A percentile compares a stretch with the other conserved stretches of the same genome.
Conservation (phyloP, 1,140 invertebrate genomes). For the Philotrypesis tridentata region DNA sequence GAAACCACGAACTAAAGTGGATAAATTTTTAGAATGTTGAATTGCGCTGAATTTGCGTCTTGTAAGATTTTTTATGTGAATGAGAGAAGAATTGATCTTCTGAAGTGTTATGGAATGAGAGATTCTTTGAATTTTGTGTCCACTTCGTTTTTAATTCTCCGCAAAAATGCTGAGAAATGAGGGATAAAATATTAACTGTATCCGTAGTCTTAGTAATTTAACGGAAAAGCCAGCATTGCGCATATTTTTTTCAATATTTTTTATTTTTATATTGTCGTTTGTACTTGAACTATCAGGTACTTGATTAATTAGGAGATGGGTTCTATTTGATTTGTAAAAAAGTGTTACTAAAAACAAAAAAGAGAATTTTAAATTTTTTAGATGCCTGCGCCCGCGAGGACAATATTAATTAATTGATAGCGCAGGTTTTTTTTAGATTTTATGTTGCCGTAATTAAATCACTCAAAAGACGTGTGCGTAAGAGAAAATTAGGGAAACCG, state of each 20-base stretch:
- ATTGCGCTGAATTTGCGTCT: slow-evolving; percentile 38
- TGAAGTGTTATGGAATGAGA: slow-evolving; percentile 15
- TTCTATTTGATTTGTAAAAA: slow-evolving; percentile 26
- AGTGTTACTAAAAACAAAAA: slow-evolving; percentile 18
- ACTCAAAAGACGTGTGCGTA: neutral
- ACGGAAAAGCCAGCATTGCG: slow-evolving; percentile 14
- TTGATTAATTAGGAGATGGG: slow-evolving; percentile 35
- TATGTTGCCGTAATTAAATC: neutral
- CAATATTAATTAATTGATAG: slow-evolving; percentile 4
- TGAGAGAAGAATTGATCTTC: slow-evolving; percentile 23
- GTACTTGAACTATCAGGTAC: slow-evolving; percentile 7
- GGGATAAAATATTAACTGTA: neutral
- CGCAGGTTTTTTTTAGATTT: slow-evolving; percentile 8
- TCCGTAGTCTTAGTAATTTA: slow-evolving; percentile 17
- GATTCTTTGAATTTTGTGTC: slow-evolving; percentile 13
- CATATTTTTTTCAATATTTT: slow-evolving; percentile 24
- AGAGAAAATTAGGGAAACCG: slow-evolving; percentile 13
- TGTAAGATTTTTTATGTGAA: slow-evolving; percentile 33
- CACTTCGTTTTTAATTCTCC: slow-evolving; percentile 9
- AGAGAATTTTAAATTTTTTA: slow-evolving; percentile 5
- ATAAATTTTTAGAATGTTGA: slow-evolving; percentile 47
- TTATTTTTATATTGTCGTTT: slow-evolving; percentile 36
- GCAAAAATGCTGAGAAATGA: neutral
- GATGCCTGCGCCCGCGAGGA: neutral
- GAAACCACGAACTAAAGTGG: slow-evolving; percentile 12